Percentiles rank a stretch among this genome's conserved stretches.
Conservation (phyloP, 1,140 invertebrate genomes). For the Drosophila rhopaloa region DNA sequence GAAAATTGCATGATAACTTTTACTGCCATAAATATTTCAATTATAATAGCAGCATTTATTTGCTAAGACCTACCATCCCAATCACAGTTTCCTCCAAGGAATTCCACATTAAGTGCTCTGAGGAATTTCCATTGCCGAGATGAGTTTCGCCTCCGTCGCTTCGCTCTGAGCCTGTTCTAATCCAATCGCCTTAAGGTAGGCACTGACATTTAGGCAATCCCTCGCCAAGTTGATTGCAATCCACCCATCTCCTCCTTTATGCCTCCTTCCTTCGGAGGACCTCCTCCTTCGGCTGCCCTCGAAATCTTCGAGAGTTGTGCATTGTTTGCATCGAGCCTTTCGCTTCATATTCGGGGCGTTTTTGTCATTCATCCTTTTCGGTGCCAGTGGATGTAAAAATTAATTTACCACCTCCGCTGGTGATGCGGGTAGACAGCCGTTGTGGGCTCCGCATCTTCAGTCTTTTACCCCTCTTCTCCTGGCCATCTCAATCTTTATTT, state of each 20-base stretch:
- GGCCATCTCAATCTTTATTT: slow-evolving; percentile 20
- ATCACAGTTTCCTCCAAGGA: slow-evolving; percentile 4
- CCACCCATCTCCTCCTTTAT: background rate
- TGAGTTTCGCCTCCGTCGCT: background rate
- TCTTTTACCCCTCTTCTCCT: background rate
- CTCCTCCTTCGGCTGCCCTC: background rate
- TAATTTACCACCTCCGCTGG: slow-evolving; percentile 33
- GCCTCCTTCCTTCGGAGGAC: background rate
- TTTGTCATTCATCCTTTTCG: slow-evolving; percentile 10
- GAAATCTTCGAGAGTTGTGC: slow-evolving; percentile 18
- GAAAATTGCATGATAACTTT: background rate
- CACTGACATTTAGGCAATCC: slow-evolving; percentile 28
- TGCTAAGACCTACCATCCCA: background rate
- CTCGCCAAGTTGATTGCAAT: slow-evolving; percentile 29
- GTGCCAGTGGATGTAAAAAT: slow-evolving; percentile 37
- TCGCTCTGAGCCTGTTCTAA: slow-evolving; percentile 17
- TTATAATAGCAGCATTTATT: slow-evolving; percentile 1
- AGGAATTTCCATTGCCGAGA: slow-evolving; percentile 23
- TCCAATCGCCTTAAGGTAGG: slow-evolving; percentile 40
- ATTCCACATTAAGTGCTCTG: slow-evolving; percentile 12
- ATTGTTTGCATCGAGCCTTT: slow-evolving; percentile 38
- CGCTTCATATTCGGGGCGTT: slow-evolving; percentile 22
- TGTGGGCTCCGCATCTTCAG: background rate
- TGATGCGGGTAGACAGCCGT: background rate
- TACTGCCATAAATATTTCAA: background rate